Evolutionary conservation across 2,113 vertebrate species (phyloP), one percentile per base, ranked within the genome.

Genomic region (Proteles cristata): DNA sequence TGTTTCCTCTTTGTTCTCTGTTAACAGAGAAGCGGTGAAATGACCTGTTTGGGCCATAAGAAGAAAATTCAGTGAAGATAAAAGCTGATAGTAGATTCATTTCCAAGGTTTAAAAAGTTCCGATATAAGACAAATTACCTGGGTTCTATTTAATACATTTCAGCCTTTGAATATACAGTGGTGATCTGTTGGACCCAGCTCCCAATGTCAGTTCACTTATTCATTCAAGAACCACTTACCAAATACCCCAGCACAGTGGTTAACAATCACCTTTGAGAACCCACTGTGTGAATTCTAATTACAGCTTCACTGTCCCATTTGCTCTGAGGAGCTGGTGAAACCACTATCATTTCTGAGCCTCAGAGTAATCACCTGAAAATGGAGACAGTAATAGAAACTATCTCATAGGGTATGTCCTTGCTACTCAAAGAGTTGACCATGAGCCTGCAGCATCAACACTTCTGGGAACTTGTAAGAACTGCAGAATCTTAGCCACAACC

Each of bases 1-100:
- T 88, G n/a, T 98, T 97, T 98, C 92, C 92, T 98, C 97, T 98
- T 98, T 98, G 93, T 98, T 94, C 88, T 88, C 83, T 68, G 68
- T 94, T 96, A 97, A 93, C 25, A 97, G 43, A 58, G 58, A 39
- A 76, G 68, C 9, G 96, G 90, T 71, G 86, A 94, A 98, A 96
- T 28, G 45, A 98, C 35, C 81, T 98, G 88, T 95, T 96, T 92
- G 89, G 86, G 73, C 68, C 88, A 95, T 65, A 48, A 80, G 73
- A 98, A 98, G 74, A 98, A 98, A 97, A 96, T 94, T 91, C 97
- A 95, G 73, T 0, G 21, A 97, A 79, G 35, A 87, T 80, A 97
- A 90, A 95, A 90, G 21, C 28, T 77, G 53, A 85, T 73, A 19
- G n/a, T 79, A 5, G 0, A 94, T 97, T 98, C 65, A 95, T 95